phyloP scores from a whole-genome alignment of 1,140 invertebrate species.

The Temnothorax longispinosus region DNA sequence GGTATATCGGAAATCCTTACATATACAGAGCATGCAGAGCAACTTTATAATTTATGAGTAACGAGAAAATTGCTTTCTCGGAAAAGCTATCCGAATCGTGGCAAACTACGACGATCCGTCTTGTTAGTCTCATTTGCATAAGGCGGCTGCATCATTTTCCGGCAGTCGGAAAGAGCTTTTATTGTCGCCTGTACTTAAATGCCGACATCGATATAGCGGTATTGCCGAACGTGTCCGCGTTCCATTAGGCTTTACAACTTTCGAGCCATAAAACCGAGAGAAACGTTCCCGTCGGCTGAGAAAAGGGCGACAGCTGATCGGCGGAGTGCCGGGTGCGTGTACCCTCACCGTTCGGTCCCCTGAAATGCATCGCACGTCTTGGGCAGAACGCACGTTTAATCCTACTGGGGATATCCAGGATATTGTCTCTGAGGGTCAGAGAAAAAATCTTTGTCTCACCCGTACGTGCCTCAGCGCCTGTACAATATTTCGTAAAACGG shows the following conservation, averaged over 20 bases:
- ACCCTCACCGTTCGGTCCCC: background rate
- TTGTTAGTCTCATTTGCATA: background rate
- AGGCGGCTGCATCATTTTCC: background rate
- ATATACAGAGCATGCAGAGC: background rate
- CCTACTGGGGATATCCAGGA: slow-evolving; percentile 26
- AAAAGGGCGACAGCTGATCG: slow-evolving; percentile 55
- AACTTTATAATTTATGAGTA: slow-evolving; percentile 17
- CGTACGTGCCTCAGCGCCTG: background rate
- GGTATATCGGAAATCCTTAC: background rate
- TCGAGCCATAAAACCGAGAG: slow-evolving; percentile 35
- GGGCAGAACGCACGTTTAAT: slow-evolving; percentile 33
- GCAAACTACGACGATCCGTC: background rate
- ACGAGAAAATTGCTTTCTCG: slow-evolving; percentile 2
- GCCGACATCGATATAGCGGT: slow-evolving; percentile 23
- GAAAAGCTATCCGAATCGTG: background rate
- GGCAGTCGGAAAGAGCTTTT: slow-evolving; percentile 18
- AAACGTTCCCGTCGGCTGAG: slow-evolving; percentile 24
- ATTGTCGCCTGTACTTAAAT: slow-evolving; percentile 48
- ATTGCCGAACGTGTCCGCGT: slow-evolving; percentile 22
- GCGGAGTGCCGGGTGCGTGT: slow-evolving; percentile 31
- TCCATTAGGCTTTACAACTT: slow-evolving; percentile 58
- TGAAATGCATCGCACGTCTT: slow-evolving; percentile 22
- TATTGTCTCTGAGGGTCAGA: background rate
- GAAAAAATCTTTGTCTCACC: background rate
- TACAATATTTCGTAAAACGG: background rate